These are phyloP conservation scores for Acronicta leporina DNA, from an alignment of 2,888 invertebrate species.

Conservation along the genomic window DNA sequence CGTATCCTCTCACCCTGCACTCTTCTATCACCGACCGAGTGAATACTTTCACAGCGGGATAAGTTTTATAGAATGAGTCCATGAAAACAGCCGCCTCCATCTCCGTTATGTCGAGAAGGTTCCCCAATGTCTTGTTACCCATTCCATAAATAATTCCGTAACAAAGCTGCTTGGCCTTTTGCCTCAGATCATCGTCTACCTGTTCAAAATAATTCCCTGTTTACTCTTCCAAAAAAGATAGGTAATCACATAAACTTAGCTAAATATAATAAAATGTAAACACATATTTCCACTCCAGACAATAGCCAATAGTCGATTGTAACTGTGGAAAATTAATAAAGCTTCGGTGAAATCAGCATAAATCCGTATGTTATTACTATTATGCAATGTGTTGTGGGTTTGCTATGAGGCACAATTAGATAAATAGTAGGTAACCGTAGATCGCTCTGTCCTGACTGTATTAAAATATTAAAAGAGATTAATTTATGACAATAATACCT, in stretches of 20 bases:
- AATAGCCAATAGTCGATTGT: constrained; percentile 9
- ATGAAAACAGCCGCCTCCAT: constrained; percentile 94
- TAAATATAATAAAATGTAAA: constrained; percentile 8
- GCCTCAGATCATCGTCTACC: constrained; percentile 94
- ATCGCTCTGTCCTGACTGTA: no score
- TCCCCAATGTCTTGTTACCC: constrained; percentile 94
- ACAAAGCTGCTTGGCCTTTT: constrained; percentile 97
- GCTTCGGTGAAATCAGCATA: no score
- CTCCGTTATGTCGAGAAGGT: constrained; percentile 93
- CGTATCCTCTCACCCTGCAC: constrained; percentile 92
- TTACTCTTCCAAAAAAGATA: not conserved
- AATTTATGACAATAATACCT: constrained; percentile 78
- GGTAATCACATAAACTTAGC: not conserved
- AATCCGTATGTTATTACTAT: no score
- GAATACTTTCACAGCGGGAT: constrained; percentile 91
- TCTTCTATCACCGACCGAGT: constrained; percentile 86
- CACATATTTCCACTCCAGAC: constrained; percentile 9
- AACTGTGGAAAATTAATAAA: constrained; percentile 6
- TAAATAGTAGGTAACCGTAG: no score
- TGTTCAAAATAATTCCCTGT: constrained; percentile 36
- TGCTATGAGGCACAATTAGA: not conserved
- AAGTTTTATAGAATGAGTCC: constrained; percentile 94
- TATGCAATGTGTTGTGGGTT: not conserved
- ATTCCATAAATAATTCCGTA: constrained; percentile 99
- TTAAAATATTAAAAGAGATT: no score